A percentile compares a stretch with the other conserved stretches of the same genome.
Conservation (phyloP, 2,888 invertebrate species). For the Hirtodrosophila trivittata region DNA sequence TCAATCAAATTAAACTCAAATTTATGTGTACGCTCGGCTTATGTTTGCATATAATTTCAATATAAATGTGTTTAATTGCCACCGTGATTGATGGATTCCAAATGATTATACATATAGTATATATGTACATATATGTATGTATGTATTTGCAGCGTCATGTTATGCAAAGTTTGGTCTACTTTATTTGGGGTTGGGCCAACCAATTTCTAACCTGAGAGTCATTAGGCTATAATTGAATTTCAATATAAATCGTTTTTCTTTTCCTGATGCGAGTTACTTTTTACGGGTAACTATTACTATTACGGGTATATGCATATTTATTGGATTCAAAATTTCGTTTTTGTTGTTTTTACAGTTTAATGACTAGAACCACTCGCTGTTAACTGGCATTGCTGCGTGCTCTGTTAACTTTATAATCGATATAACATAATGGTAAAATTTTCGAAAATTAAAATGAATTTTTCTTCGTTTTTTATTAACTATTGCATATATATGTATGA, state of each 20-base stretch:
- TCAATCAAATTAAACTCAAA: slow-evolving; percentile 60
- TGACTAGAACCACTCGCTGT: slow-evolving; percentile 73
- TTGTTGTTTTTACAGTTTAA: slow-evolving; percentile 56
- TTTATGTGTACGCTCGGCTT: slow-evolving; percentile 40
- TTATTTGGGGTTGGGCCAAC: slow-evolving; percentile 35
- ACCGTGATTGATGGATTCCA: slow-evolving; percentile 59
- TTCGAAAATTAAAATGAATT: slow-evolving; percentile 39
- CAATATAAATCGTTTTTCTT: slow-evolving; percentile 34
- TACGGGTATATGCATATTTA: too few species aligned
- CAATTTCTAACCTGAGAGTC: slow-evolving; percentile 29
- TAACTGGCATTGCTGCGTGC: slow-evolving; percentile 23
- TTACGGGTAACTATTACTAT: too few species aligned
- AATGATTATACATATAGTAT: slow-evolving; percentile 16
- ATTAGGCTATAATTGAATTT: slow-evolving; percentile 38
- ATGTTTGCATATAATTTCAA: slow-evolving; percentile 69
- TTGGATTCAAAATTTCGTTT: slow-evolving; percentile 8
- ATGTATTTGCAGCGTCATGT: slow-evolving; percentile 63
- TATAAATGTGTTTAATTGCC: slow-evolving; percentile 68
- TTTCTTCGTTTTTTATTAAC: slow-evolving; percentile 33
- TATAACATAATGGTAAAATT: slow-evolving; percentile 42
- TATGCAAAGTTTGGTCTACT: slow-evolving; percentile 65
- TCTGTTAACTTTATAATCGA: slow-evolving; percentile 47
- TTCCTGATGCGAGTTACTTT: too few species aligned
- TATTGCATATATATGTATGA: slow-evolving; percentile 42
- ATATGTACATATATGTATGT: background rate